A percentile compares a stretch with the other conserved stretches of the same genome.
Evolutionary conservation across 2,888 invertebrate genomes (phyloP).

Genomic region (Trissolcus japonicus): DNA sequence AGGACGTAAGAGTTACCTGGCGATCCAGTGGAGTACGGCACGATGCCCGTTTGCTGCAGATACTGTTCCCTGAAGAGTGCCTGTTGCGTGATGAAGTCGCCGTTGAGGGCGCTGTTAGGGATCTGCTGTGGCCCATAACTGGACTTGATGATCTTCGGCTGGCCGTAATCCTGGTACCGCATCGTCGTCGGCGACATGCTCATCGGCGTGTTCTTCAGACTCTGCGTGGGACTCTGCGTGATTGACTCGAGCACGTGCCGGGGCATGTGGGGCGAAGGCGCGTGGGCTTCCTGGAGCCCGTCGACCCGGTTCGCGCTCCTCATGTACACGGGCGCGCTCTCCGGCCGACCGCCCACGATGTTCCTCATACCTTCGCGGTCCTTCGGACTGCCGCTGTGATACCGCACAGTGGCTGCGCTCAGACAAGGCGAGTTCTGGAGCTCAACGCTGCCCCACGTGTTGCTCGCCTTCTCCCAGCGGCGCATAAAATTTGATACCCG

Average conservation of each 20-base stretch:
- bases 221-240: constrained; percentile 73
- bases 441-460: constrained; percentile 73
- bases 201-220: constrained; percentile 67
- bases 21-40: constrained; percentile 64
- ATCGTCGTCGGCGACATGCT: constrained; percentile 64
- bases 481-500: constrained; percentile 83
- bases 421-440: constrained; percentile 55
- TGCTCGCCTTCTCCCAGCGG: constrained; percentile 86
- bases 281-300: constrained; percentile 67
- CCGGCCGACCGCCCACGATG: constrained; percentile 72
- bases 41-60: constrained; percentile 69
- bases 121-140: constrained; percentile 50
- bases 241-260: constrained; percentile 72
- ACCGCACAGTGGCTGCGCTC: constrained; percentile 23
- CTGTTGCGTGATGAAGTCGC: constrained; percentile 68
- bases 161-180: constrained; percentile 65
- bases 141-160: constrained; percentile 58
- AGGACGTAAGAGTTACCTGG: constrained; percentile 58
- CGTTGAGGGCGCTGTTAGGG: constrained; percentile 64
- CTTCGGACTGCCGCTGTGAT: constrained; percentile 63
- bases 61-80: constrained; percentile 70
- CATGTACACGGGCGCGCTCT: constrained; percentile 71
- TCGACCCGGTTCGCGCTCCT: constrained; percentile 71
- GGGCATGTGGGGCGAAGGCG: constrained; percentile 71
- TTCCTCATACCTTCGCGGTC: constrained; percentile 73